Evolutionary conservation across 2,888 invertebrate species (phyloP).

Genomic region (Meteorus colon): DNA sequence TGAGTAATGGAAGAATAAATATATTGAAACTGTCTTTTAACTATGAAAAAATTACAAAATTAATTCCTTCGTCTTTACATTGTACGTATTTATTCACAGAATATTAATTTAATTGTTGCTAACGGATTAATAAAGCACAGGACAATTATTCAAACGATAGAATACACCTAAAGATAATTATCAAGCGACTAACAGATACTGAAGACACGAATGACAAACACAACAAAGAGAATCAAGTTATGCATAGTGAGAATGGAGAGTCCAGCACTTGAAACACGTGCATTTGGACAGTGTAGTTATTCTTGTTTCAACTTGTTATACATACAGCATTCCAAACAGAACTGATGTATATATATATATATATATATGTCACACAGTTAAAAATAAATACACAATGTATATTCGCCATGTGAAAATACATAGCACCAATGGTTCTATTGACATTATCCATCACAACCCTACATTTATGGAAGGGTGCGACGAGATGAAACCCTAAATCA

Average conservation of each 20-base stretch:
- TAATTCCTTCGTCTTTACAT: background rate
- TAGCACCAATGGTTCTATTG: background rate
- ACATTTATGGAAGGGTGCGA: background rate
- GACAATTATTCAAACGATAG: background rate
- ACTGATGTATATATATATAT: too few relatives aligned
- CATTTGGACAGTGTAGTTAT: background rate
- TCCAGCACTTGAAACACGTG: background rate
- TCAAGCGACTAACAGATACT: background rate
- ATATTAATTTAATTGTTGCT: background rate
- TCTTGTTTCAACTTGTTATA: background rate
- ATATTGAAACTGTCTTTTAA: too few relatives aligned
- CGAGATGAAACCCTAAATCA: background rate
- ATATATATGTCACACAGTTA: background rate
- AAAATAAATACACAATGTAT: background rate
- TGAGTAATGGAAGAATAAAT: too few relatives aligned
- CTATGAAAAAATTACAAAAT: background rate
- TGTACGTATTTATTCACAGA: background rate
- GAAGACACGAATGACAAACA: background rate
- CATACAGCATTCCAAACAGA: too few relatives aligned
- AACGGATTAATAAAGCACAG: background rate
- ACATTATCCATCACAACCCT: constrained; percentile 4
- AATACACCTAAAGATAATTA: background rate
- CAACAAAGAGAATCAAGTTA: background rate
- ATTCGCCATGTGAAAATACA: background rate
- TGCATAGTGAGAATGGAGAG: too few relatives aligned